Percentiles rank a stretch among this genome's conserved stretches.
phyloP scores from a whole-genome alignment of 1,140 invertebrate genomes.

The Drosophila mauritiana region DNA sequence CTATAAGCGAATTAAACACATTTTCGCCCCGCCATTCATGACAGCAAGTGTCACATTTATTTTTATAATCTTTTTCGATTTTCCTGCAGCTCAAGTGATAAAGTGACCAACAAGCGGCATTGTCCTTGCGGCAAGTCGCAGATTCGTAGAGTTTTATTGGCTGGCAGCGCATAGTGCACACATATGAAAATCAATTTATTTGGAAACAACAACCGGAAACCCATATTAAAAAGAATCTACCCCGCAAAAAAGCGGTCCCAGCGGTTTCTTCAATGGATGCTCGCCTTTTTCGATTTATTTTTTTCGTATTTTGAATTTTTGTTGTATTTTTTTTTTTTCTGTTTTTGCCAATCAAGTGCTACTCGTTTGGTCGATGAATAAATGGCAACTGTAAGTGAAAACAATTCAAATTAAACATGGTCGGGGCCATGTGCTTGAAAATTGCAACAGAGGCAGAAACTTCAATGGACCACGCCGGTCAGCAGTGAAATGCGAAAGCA shows the following conservation, averaged over 20 bases:
- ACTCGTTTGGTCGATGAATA: conserved; percentile 70
- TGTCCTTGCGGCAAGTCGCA: conserved; percentile 5
- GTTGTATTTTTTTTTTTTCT: conserved; percentile 16
- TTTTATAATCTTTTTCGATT: neutral
- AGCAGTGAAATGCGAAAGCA: conserved; percentile 33
- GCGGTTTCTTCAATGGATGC: conserved; percentile 16
- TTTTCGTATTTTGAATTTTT: conserved; percentile 11
- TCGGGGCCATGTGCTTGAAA: conserved; percentile 69
- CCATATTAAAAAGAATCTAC: conserved; percentile 59
- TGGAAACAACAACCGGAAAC: conserved; percentile 44
- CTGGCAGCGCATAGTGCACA: conserved; percentile 6
- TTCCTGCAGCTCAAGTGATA: neutral
- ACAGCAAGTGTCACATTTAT: neutral
- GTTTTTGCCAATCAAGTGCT: conserved; percentile 68
- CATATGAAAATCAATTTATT: conserved; percentile 67
- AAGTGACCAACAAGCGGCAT: conserved; percentile 8
- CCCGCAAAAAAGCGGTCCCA: neutral
- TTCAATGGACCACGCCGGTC: conserved; percentile 54
- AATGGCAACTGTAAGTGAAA: conserved; percentile 83
- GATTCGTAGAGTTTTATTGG: conserved; percentile 5
- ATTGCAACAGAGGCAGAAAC: conserved; percentile 72
- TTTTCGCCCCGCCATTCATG: too few species aligned
- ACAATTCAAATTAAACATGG: conserved; percentile 81
- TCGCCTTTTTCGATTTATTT: neutral
- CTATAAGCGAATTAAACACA: too few species aligned